phyloP scores from a whole-genome alignment of 2,888 invertebrate species.

The Pimpla rufipes region DNA sequence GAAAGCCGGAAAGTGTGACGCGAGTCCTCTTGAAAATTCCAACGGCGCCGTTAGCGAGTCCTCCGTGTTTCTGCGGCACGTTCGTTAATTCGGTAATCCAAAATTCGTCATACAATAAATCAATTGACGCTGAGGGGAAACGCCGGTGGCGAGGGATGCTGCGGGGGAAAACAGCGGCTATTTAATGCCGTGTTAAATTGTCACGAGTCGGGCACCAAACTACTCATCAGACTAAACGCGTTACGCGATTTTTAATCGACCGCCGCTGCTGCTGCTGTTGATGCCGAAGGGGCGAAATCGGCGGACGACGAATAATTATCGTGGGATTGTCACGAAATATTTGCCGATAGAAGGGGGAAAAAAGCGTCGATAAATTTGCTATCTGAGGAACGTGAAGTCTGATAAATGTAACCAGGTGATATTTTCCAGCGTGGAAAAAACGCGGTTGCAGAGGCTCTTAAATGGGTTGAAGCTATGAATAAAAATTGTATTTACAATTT shows the following conservation, averaged over 20 bases:
- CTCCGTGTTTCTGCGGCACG: slow-evolving; percentile 41
- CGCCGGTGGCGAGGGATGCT: slow-evolving; percentile 38
- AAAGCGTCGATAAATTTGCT: background rate
- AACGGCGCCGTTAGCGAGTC: slow-evolving; percentile 32
- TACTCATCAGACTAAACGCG: slow-evolving; percentile 73
- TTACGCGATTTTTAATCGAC: slow-evolving; percentile 74
- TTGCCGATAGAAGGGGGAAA: too few species aligned
- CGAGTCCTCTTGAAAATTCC: slow-evolving; percentile 64
- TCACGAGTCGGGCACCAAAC: slow-evolving; percentile 71
- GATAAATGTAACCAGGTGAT: too few species aligned
- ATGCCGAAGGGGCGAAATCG: slow-evolving; percentile 5
- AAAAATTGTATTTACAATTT: too few species aligned
- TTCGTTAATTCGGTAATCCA: slow-evolving; percentile 72
- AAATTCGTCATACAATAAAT: slow-evolving; percentile 76
- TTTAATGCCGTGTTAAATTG: slow-evolving; percentile 72
- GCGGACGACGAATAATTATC: background rate
- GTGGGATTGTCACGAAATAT: background rate
- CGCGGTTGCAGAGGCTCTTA: too few species aligned
- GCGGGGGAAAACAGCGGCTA: slow-evolving; percentile 57
- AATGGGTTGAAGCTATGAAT: too few species aligned
- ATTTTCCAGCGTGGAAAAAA: too few species aligned
- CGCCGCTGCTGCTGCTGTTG: background rate
- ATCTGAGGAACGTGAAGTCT: background rate
- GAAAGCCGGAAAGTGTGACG: slow-evolving; percentile 33
- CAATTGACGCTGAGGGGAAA: slow-evolving; percentile 72